Evolutionary conservation across 2,113 vertebrate genomes (phyloP).

Genomic region (Platycercus adscitus): DNA sequence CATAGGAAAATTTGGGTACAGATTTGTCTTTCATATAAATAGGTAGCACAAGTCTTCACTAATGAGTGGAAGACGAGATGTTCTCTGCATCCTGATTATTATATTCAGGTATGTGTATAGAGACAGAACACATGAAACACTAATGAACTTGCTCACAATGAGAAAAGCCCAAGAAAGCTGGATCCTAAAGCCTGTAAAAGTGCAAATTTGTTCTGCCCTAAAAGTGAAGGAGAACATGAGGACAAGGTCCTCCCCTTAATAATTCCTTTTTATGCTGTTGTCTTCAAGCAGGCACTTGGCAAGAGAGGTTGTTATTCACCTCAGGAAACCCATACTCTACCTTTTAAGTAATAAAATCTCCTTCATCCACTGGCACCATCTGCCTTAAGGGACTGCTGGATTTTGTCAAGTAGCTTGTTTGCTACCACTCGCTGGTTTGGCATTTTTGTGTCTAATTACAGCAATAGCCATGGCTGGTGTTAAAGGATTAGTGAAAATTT

Average conservation of each 20-base stretch:
- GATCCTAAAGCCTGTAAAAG: background rate
- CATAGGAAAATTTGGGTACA: background rate
- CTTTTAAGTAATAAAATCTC: constrained; percentile 53
- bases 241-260: background rate
- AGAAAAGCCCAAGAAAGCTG: background rate
- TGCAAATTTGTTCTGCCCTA: background rate
- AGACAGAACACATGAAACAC: background rate
- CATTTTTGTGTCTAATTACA: constrained; percentile 13
- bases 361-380: constrained; percentile 45
- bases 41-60: background rate
- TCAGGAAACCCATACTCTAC: background rate
- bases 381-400: constrained; percentile 15
- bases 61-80: background rate
- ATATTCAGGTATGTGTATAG: background rate
- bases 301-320: constrained; percentile 45
- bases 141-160: background rate
- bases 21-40: background rate
- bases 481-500: constrained; percentile 22
- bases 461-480: background rate
- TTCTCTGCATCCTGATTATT: background rate
- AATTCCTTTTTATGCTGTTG: background rate
- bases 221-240: background rate
- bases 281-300: background rate
- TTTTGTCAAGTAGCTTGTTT: constrained; percentile 56
- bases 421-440: background rate